These are phyloP conservation scores for Amphimallon solstitiale DNA, from an alignment of 2,888 invertebrate species.

Conservation along the genomic window DNA sequence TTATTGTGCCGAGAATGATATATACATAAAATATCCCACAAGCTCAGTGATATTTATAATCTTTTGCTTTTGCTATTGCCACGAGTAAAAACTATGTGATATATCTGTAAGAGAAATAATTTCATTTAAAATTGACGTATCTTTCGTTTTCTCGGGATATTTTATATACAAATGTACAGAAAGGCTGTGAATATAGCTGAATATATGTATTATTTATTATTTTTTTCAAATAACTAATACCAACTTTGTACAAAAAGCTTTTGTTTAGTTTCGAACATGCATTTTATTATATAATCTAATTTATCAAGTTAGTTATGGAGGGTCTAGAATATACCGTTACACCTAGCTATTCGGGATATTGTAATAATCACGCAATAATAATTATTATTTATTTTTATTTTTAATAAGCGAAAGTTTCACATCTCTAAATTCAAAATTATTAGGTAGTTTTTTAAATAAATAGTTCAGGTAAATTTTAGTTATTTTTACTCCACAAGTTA, in stretches of 20 bases:
- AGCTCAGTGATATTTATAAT: neutral
- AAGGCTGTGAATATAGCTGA: constrained; percentile 49
- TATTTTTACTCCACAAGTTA: too few relatives aligned
- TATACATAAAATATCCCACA: constrained; percentile 38
- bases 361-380: constrained; percentile 41
- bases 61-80: neutral
- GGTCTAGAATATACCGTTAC: constrained; percentile 61
- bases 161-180: constrained; percentile 45
- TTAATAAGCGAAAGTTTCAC: too few relatives aligned
- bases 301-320: constrained; percentile 60
- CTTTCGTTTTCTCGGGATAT: constrained; percentile 30
- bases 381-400: constrained; percentile 23
- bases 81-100: neutral
- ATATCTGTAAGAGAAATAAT: neutral
- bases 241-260: constrained; percentile 64
- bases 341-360: constrained; percentile 58
- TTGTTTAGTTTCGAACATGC: constrained; percentile 61
- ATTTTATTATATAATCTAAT: constrained; percentile 58
- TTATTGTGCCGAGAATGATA: constrained; percentile 35
- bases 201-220: constrained; percentile 41
- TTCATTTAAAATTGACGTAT: neutral
- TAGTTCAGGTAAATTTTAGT: too few relatives aligned
- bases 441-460: too few relatives aligned
- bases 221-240: constrained; percentile 50
- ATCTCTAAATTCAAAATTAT: too few relatives aligned